phyloP scores from a whole-genome alignment of 2,113 vertebrate genomes.

The Eclectus roratus region DNA sequence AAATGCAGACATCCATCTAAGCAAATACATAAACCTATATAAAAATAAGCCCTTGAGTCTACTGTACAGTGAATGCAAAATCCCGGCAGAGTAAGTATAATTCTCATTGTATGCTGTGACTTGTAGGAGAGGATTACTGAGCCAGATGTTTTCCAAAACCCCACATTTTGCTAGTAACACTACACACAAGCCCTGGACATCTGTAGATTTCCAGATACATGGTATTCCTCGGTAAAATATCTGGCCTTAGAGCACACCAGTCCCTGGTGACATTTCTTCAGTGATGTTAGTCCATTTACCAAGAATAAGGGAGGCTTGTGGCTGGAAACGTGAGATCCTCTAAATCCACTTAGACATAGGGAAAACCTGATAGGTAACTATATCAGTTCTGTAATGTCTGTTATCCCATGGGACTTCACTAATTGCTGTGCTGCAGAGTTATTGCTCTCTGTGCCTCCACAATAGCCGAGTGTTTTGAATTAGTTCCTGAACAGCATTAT shows the following conservation, averaged over 20 bases:
- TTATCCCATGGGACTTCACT: background rate
- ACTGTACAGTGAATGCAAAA: background rate
- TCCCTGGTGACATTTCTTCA: background rate
- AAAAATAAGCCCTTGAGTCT: background rate
- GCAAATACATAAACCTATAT: background rate
- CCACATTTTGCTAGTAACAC: background rate
- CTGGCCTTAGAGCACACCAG: background rate
- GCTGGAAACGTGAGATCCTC: background rate
- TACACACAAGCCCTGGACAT: background rate
- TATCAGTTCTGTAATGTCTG: background rate
- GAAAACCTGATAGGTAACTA: background rate
- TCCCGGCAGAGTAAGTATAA: background rate
- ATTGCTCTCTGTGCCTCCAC: background rate
- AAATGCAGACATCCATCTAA: background rate
- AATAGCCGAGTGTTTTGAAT: background rate
- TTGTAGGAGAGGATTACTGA: background rate
- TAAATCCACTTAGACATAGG: background rate
- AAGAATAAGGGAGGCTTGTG: background rate
- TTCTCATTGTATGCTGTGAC: background rate
- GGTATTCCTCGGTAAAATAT: background rate
- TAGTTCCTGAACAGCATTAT: background rate
- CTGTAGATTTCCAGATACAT: background rate
- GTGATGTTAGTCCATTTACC: background rate
- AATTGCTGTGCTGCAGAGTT: background rate
- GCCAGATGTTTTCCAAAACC: background rate